Evolutionary conservation across 2,797 vertebrate genomes (phyloP), one percentile per base, ranked within the genome.

Genomic region (Anguilla obscura): DNA sequence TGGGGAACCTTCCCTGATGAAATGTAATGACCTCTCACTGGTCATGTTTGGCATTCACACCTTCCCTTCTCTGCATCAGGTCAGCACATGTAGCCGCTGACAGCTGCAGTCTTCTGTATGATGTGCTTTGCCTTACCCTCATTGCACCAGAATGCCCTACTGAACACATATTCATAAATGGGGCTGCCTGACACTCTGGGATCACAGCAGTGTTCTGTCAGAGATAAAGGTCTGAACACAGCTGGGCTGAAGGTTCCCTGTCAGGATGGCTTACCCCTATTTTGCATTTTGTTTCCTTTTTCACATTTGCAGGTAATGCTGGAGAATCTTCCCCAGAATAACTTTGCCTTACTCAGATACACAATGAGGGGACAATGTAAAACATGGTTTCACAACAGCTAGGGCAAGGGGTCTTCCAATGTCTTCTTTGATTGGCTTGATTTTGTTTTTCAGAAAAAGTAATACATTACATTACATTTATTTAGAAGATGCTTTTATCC

Each of bases 31-130:
- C 79, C 45, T 82, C 45, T 79, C 74, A 40, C 33, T 36, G 33
- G 74, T 36, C 50, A 18, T 24, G 79, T 45, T 24, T 82, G 79
- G 79, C 40, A 50, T 82, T 82, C 79, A n/a, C 79, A 82, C 79
- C 74, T 36, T 36, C 71, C 12, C 36, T 45, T 80, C 18, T 40
- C 36, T 79, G 33, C 33, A 40, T 79, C 74, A 79, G 5, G 74
- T 79, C 74, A 79, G 33, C 74, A 79, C 33, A 40, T 79, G 74
- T 14, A 79, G 14, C 12, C 5, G 0, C 12, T 16, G 33, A 79
- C 36, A 36, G 71, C 33, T 74, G 27, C 12, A 36, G 71, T 12
- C 30, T 36, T 74, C 9, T 33, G 27, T 36, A 14, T 33, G 71
- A 74, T 36, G 33, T 12, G 30, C 10, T 74, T 74, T 74, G 30